Percentiles rank a stretch among this genome's conserved stretches.
These are phyloP conservation scores for Lacanobia wlatinum DNA, from an alignment of 2,888 invertebrate species.

Conservation along the genomic window DNA sequence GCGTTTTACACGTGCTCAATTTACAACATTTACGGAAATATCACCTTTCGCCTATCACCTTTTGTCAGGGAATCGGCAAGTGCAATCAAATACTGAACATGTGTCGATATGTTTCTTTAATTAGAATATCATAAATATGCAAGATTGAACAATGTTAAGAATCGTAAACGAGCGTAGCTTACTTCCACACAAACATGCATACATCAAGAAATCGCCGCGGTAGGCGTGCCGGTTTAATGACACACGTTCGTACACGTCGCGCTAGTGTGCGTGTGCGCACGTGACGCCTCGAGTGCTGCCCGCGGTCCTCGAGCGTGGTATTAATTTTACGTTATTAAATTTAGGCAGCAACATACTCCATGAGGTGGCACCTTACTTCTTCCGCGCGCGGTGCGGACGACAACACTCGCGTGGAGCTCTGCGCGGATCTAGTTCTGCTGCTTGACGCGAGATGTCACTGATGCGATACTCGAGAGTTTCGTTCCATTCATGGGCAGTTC, in stretches of 20 bases:
- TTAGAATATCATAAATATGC: slow-evolving; percentile 30
- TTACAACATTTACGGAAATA: no score
- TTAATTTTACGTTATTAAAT: slow-evolving; percentile 53
- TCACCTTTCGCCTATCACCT: neutral
- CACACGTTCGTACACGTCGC: slow-evolving; percentile 6
- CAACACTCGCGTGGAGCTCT: neutral
- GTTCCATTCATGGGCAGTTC: neutral
- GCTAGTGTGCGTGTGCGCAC: slow-evolving; percentile 17
- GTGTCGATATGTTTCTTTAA: slow-evolving; percentile 14
- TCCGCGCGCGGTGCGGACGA: neutral
- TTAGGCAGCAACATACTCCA: slow-evolving; percentile 33
- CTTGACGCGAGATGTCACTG: slow-evolving; percentile 40
- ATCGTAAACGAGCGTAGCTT: slow-evolving; percentile 36
- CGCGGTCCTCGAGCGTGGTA: slow-evolving; percentile 51
- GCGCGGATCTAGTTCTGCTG: slow-evolving; percentile 18
- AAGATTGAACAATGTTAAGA: slow-evolving; percentile 31
- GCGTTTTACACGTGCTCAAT: no score
- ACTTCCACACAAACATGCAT: slow-evolving; percentile 33
- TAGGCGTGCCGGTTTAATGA: slow-evolving; percentile 40
- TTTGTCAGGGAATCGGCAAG: neutral
- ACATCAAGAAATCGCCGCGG: slow-evolving; percentile 11
- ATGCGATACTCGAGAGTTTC: neutral
- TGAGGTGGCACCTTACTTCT: slow-evolving; percentile 22
- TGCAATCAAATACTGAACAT: neutral
- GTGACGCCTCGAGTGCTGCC: slow-evolving; percentile 47